These are phyloP conservation scores for Scaptomyza graminum DNA, from an alignment of 1,140 invertebrate genomes.

Conservation along the genomic window DNA sequence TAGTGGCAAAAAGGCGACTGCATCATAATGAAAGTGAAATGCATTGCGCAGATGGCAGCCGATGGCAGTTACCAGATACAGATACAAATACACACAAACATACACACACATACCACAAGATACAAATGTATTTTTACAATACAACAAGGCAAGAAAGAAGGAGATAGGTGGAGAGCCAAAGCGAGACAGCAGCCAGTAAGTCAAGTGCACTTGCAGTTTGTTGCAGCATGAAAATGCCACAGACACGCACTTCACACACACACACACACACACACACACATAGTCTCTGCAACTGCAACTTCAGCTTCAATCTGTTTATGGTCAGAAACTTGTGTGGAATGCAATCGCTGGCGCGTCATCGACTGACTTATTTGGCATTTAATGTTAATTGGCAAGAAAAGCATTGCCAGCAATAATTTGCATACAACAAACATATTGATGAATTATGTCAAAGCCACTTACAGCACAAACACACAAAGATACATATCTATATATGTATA, in stretches of 20 bases:
- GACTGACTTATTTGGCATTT: conserved; percentile 69
- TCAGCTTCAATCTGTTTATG: conserved; percentile 44
- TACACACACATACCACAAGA: not conserved
- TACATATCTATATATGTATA: conserved; percentile 13
- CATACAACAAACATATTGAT: conserved; percentile 27
- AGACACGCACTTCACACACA: conserved; percentile 40
- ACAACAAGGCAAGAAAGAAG: conserved; percentile 4
- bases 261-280: conserved; percentile 1
- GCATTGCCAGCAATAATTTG: conserved; percentile 45
- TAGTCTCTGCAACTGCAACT: conserved; percentile 8
- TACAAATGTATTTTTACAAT: not conserved
- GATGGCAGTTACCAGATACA: conserved; percentile 69
- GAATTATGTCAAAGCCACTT: conserved; percentile 52
- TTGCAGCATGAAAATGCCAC: conserved; percentile 35
- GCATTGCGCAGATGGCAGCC: conserved; percentile 75
- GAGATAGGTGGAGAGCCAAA: not conserved
- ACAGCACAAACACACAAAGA: not conserved
- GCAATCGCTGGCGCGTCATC: conserved; percentile 62
- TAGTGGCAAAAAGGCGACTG: conserved; percentile 80
- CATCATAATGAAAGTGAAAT: conserved; percentile 82
- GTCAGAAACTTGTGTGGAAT: conserved; percentile 65
- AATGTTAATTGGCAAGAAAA: conserved; percentile 66
- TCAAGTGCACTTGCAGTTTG: conserved; percentile 67
- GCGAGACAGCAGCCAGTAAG: conserved; percentile 56
- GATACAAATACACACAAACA: not conserved